Evolutionary conservation across 2,888 invertebrate genomes (phyloP), one percentile per base, ranked within the genome.

Genomic region (Hemithea aestivaria): DNA sequence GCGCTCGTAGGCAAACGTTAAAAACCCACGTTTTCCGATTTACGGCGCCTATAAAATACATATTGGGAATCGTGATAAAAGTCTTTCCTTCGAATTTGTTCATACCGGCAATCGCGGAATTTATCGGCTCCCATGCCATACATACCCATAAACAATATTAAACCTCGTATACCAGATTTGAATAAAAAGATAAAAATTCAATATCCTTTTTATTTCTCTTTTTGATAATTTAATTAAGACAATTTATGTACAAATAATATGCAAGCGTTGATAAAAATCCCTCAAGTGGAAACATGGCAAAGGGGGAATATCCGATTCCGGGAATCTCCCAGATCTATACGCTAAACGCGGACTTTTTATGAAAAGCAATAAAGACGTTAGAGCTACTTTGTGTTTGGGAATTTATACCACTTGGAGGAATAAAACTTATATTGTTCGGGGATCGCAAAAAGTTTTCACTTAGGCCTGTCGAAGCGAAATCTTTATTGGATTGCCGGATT

Each of bases 331-430:
- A 66, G 73, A 76, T 72, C 73, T 77, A 75, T 78, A 73, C 72
- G 73, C 73, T 74, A 70, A 76, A 69, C 66, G 68, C 44, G 59
- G 72, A 69, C 71, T 75, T 80, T 79, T 81, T 85, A 85, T 85
- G 81, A 84, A 84, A 84, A 80, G 76, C 83, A 79, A 84, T 85
- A 85, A 84, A 83, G 78, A 80, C 79, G 82, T 81, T 81, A 77
- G 73, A 77, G 79, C 79, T 83, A 85, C 83, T 85, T 84, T 85
- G 84, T 84, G 78, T 83, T 80, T 74, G 82, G 69, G 72, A 84
- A 83, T 85, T 85, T 85, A 85, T 85, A 77, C 82, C 79, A 79
- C 77, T 79, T 75, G 69, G 73, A 75, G 75, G 71, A 82, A 83
- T 84, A 83, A 84, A 84, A 82, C 79, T 85, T 84, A 83, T 83